A percentile compares a stretch with the other conserved stretches of the same genome.
Conservation (phyloP, 2,888 invertebrate species). For the Drepanosiphum platanoidis region DNA sequence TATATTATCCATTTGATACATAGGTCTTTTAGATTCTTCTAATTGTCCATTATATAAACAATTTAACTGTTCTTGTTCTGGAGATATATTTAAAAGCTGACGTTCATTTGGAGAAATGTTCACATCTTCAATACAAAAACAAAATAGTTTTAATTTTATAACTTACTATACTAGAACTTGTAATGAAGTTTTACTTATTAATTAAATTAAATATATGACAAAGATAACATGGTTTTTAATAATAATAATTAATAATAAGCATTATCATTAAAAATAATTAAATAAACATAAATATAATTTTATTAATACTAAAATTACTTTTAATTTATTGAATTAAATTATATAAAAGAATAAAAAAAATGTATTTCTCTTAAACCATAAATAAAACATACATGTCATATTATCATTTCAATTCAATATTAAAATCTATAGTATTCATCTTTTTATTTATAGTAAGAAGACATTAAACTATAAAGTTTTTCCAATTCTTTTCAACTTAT, state of each 20-base stretch:
- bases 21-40: background rate
- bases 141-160: background rate
- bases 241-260: no score
- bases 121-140: background rate
- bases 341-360: background rate
- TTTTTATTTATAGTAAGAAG: background rate
- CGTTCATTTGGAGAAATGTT: conserved; percentile 7
- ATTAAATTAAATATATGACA: no score
- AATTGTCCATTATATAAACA: conserved; percentile 28
- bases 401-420: background rate
- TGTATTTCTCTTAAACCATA: background rate
- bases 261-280: no score
- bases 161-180: background rate
- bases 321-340: background rate
- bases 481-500: background rate
- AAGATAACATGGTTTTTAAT: no score
- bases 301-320: no score
- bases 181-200: background rate
- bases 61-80: background rate
- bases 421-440: background rate
- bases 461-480: background rate
- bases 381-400: background rate
- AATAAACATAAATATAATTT: no score
- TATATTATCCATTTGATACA: background rate
- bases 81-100: conserved; percentile 5